Conservation (phyloP, 2,888 invertebrate genomes). For the Drosophila phalerata region DNA sequence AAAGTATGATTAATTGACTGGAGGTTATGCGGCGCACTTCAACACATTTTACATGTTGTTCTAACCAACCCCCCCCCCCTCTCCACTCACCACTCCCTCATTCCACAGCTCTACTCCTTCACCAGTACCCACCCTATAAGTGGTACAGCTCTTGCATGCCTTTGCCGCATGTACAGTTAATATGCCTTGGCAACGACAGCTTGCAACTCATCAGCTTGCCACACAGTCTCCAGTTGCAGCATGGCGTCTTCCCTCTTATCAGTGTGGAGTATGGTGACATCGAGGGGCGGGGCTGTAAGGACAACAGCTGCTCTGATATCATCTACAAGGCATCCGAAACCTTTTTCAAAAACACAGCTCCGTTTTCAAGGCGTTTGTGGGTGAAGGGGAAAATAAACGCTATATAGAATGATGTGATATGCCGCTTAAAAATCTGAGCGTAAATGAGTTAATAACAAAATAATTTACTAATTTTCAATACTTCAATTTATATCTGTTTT, state of each 20-base stretch:
- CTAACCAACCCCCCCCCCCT: too few relatives aligned
- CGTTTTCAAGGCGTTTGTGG: conserved; percentile 18
- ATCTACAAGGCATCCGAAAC: conserved; percentile 29
- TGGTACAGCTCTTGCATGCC: neutral
- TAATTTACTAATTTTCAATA: neutral
- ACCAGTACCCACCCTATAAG: neutral
- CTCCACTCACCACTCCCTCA: neutral
- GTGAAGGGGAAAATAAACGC: neutral
- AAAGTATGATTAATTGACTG: conserved; percentile 73
- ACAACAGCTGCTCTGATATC: conserved; percentile 17
- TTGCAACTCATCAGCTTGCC: conserved; percentile 27
- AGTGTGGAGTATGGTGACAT: neutral
- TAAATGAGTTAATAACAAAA: too few relatives aligned
- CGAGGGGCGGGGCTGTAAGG: neutral
- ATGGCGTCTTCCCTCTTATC: conserved; percentile 26
- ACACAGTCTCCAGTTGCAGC: conserved; percentile 25
- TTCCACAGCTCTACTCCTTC: neutral
- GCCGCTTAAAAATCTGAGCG: neutral
- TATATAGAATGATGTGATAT: neutral
- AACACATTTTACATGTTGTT: conserved; percentile 46
- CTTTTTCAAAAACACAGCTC: conserved; percentile 20
- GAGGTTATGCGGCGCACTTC: conserved; percentile 52
- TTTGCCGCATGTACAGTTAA: conserved; percentile 22
- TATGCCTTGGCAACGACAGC: conserved; percentile 37
- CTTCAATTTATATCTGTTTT: too few relatives aligned